Conservation (phyloP, 2,888 invertebrate species). For the Coelopa pilipes region DNA sequence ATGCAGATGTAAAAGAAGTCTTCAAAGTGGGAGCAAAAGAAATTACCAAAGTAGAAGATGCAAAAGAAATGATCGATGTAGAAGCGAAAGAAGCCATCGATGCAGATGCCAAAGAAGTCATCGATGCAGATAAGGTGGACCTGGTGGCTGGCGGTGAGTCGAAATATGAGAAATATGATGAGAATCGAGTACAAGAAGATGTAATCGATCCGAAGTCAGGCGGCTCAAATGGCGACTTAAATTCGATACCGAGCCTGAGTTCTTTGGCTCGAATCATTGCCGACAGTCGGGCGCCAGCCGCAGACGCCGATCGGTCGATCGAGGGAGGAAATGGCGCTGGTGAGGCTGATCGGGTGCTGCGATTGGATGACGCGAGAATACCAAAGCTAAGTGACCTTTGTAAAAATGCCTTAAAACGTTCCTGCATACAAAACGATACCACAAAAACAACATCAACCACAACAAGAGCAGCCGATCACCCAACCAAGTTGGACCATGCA, state of each 20-base stretch:
- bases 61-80: not conserved
- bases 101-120: not conserved
- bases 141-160: no score
- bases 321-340: constrained; percentile 8
- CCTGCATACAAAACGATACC: constrained; percentile 46
- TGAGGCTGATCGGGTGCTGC: constrained; percentile 9
- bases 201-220: no score
- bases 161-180: no score
- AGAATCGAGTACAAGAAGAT: not conserved
- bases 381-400: constrained; percentile 68
- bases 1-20: not conserved
- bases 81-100: not conserved
- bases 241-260: not conserved
- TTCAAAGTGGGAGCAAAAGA: not conserved
- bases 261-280: not conserved
- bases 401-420: constrained; percentile 67
- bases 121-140: no score
- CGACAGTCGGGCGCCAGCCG: no score
- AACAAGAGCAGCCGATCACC: no score
- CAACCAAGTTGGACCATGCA: no score
- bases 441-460: constrained; percentile 3
- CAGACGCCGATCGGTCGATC: not conserved
- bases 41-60: not conserved
- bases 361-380: constrained; percentile 44
- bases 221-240: not conserved